Percentiles rank a stretch among this genome's conserved stretches.
Conservation (phyloP, 2,113 vertebrate genomes). For the Xerus inauris region DNA sequence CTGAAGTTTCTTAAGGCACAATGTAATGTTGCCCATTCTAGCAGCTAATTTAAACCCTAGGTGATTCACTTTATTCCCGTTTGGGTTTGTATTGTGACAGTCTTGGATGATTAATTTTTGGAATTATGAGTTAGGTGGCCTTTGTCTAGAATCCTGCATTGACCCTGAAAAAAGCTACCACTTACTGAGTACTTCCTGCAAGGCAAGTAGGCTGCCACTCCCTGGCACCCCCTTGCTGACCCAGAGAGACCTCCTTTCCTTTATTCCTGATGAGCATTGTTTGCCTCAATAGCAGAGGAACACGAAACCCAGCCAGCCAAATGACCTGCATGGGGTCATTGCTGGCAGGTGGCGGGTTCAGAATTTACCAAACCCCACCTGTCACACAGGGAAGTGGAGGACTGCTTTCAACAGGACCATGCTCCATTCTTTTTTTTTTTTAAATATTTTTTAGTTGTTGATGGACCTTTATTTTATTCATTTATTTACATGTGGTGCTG, state of each 20-base stretch:
- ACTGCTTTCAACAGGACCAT: background rate
- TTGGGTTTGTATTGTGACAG: background rate
- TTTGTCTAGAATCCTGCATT: background rate
- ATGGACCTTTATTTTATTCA: no score
- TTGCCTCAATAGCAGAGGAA: accelerated
- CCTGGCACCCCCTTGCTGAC: accelerated
- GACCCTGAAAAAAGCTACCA: background rate
- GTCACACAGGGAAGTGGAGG: accelerated
- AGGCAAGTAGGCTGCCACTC: accelerated
- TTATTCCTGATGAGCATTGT: accelerated
- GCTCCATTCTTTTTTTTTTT: background rate
- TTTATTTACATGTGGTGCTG: no score
- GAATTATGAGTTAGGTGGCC: background rate
- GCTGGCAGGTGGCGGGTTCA: background rate
- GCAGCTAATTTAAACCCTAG: background rate
- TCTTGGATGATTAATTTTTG: background rate
- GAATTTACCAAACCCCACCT: accelerated
- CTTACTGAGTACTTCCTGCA: accelerated
- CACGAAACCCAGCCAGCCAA: no score
- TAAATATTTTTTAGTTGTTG: no score
- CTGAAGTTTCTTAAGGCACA: background rate
- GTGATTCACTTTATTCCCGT: background rate
- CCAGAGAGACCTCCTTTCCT: background rate
- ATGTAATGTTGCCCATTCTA: background rate
- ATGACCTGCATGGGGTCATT: background rate